Evolutionary conservation across 1,140 invertebrate species (phyloP).

Genomic region (Lerema accius): DNA sequence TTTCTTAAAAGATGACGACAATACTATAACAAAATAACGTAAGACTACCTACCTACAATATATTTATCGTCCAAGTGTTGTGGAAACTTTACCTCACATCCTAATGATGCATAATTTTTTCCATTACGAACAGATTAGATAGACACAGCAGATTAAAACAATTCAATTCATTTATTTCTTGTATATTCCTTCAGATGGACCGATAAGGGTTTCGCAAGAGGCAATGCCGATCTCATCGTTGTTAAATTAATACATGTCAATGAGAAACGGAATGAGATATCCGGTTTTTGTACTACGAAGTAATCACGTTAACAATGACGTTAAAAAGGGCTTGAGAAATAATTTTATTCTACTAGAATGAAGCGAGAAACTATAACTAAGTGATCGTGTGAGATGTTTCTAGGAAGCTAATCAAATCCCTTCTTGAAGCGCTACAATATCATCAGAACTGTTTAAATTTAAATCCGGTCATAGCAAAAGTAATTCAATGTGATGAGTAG

Average conservation of each 20-base stretch:
- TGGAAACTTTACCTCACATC: slow-evolving; percentile 2
- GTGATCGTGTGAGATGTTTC: too few species aligned
- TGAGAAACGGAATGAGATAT: not conserved
- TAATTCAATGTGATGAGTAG: too few species aligned
- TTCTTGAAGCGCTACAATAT: too few species aligned
- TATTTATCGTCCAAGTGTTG: not conserved
- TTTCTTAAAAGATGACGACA: too few species aligned
- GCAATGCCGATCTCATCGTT: not conserved
- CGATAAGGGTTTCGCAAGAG: slow-evolving; percentile 3
- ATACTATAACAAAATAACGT: too few species aligned
- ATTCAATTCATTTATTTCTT: slow-evolving; percentile 19
- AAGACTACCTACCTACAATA: too few species aligned
- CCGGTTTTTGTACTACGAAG: not conserved
- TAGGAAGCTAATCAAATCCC: too few species aligned
- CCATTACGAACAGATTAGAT: slow-evolving; percentile 9
- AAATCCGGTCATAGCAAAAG: too few species aligned
- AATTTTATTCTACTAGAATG: too few species aligned
- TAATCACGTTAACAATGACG: not conserved
- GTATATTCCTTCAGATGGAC: slow-evolving; percentile 12
- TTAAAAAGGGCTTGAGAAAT: not conserved
- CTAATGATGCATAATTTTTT: slow-evolving; percentile 16
- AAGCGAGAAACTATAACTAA: too few species aligned
- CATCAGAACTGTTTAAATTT: too few species aligned
- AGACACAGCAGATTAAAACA: slow-evolving; percentile 10
- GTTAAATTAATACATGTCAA: not conserved